phyloP scores from a whole-genome alignment of 2,113 vertebrate genomes.

The Prionailurus viverrinus region DNA sequence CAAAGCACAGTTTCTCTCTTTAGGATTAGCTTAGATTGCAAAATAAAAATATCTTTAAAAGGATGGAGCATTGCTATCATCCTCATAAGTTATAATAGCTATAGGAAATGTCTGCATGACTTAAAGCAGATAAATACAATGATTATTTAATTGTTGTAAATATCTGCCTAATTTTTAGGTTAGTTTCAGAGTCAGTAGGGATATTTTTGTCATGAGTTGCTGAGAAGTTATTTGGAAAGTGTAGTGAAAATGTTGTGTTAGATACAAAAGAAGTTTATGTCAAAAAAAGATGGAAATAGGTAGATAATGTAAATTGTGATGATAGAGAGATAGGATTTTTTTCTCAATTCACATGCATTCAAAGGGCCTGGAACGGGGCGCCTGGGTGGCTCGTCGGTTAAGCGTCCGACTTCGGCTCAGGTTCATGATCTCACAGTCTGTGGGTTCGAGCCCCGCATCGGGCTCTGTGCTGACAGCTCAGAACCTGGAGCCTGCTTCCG shows the following conservation, averaged over 20 bases:
- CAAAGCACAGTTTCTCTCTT: not conserved
- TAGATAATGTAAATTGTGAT: not conserved
- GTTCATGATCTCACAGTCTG: no score
- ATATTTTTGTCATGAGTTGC: not conserved
- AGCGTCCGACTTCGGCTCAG: no score
- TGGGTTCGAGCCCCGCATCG: no score
- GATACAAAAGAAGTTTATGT: not conserved
- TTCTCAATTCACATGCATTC: not conserved
- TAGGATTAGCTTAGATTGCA: not conserved
- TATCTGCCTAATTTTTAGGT: slow-evolving; percentile 2
- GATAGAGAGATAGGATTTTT: not conserved
- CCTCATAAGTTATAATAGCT: not conserved
- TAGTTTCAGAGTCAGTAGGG: not conserved
- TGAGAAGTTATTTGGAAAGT: slow-evolving; percentile 28
- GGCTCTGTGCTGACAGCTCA: no score
- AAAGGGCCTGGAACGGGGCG: not conserved
- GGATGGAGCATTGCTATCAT: not conserved
- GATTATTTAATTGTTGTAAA: slow-evolving; percentile 1
- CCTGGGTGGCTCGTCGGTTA: no score
- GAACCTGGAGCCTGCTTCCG: no score
- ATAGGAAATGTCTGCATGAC: not conserved
- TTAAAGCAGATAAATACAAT: not conserved
- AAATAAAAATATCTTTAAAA: not conserved
- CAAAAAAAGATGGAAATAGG: not conserved
- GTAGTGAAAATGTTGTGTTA: not conserved